Conservation (phyloP, 2,797 vertebrate genomes). For the Rhynchotus rufescens region DNA sequence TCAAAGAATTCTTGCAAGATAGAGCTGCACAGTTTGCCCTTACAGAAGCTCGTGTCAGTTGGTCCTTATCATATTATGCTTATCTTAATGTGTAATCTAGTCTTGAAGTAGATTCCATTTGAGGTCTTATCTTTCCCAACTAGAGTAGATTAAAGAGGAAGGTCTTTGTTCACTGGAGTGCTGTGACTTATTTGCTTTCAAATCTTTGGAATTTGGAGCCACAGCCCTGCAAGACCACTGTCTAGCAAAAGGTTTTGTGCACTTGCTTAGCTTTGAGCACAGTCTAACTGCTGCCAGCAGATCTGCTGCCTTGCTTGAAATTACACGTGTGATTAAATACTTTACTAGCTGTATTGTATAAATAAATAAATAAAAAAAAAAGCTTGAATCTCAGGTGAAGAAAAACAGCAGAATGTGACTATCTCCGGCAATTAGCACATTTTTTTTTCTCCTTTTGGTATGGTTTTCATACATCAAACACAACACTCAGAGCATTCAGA, state of each 20-base stretch:
- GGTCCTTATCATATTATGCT: constrained; percentile 32
- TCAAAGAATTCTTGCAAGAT: constrained; percentile 14
- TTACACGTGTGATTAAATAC: neutral
- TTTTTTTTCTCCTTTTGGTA: neutral
- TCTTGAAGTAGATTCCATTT: constrained; percentile 67
- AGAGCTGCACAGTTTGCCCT: constrained; percentile 29
- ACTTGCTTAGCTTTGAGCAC: neutral
- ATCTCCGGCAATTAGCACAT: neutral
- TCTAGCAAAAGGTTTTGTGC: constrained; percentile 8
- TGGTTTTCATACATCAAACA: neutral
- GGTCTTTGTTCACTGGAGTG: constrained; percentile 64
- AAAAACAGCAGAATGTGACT: neutral
- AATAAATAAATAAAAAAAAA: neutral
- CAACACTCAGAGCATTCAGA: neutral
- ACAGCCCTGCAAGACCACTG: neutral
- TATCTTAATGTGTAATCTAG: constrained; percentile 74
- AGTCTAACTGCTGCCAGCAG: neutral
- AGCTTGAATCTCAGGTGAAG: neutral
- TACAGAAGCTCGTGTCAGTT: constrained; percentile 60
- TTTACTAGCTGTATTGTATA: neutral
- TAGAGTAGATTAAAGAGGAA: constrained; percentile 62
- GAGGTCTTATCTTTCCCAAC: constrained; percentile 60
- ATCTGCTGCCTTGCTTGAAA: neutral
- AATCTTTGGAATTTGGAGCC: constrained; percentile 56
- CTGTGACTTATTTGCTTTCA: constrained; percentile 51